phyloP scores from a whole-genome alignment of 2,113 vertebrate species.

The Nothoprocta pentlandii region DNA sequence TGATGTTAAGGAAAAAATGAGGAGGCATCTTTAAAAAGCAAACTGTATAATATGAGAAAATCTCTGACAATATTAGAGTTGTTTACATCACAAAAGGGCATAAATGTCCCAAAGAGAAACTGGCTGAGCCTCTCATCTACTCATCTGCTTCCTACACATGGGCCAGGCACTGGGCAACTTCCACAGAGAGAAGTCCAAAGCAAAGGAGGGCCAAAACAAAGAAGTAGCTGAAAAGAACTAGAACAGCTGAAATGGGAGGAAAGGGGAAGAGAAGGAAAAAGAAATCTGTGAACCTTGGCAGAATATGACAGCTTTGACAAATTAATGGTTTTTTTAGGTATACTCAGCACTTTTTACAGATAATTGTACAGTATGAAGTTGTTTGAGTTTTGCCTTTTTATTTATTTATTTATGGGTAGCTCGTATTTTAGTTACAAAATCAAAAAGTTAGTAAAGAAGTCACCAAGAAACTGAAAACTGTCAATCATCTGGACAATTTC shows the following conservation, averaged over 20 bases:
- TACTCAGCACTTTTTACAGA: not conserved
- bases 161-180: not conserved
- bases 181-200: rapidly evolving
- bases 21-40: not conserved
- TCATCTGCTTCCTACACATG: rapidly evolving
- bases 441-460: not conserved
- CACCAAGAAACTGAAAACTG: not conserved
- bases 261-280: not conserved
- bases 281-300: not conserved
- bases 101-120: not conserved
- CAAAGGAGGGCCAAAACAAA: not conserved
- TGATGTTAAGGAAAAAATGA: not conserved
- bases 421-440: no score
- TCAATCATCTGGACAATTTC: not conserved
- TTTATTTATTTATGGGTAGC: no score
- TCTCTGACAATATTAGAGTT: not conserved
- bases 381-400: no score
- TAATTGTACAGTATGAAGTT: no score
- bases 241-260: not conserved
- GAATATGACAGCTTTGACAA: not conserved
- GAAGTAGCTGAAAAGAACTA: not conserved
- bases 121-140: not conserved
- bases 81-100: not conserved
- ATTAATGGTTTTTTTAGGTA: not conserved
- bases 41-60: not conserved